Percentiles rank a stretch among this genome's conserved stretches.
phyloP scores from a whole-genome alignment of 2,888 invertebrate genomes.

The Pogonocherus hispidulus region DNA sequence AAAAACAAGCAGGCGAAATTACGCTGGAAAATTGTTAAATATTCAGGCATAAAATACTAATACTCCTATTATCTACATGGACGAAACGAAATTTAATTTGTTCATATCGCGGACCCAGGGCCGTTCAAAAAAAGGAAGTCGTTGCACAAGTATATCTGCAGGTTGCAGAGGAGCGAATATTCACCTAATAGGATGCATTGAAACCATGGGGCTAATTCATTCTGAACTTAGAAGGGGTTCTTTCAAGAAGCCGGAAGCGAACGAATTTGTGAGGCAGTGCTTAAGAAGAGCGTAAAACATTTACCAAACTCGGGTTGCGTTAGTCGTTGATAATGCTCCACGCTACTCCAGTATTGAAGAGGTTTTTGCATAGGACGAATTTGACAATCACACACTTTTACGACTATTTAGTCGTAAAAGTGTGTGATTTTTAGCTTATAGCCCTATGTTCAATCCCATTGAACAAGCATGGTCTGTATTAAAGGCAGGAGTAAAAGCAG shows the following conservation, averaged over 20 bases:
- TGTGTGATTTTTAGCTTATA: no score
- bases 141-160: constrained; percentile 30
- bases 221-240: not conserved
- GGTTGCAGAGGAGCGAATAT: constrained; percentile 32
- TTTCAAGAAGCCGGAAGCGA: not conserved
- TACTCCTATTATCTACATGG: constrained; percentile 20
- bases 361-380: not conserved
- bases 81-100: constrained; percentile 24
- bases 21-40: constrained; percentile 27
- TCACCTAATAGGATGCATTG: constrained; percentile 10
- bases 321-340: not conserved
- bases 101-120: constrained; percentile 27
- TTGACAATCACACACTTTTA: constrained; percentile 10
- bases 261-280: not conserved
- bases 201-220: not conserved
- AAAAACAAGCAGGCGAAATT: constrained; percentile 25
- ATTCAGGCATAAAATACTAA: constrained; percentile 6
- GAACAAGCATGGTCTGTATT: constrained; percentile 10
- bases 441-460: constrained; percentile 15
- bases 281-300: not conserved
- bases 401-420: constrained; percentile 14
- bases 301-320: not conserved
- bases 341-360: constrained; percentile 1
- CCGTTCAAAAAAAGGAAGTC: constrained; percentile 10
- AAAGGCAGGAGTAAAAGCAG: not conserved